A percentile compares a stretch with the other conserved stretches of the same genome.
These are phyloP conservation scores for Palythoa heliodiscus DNA, from an alignment of 92 coral and sea anemone genomes.

Conservation along the genomic window DNA sequence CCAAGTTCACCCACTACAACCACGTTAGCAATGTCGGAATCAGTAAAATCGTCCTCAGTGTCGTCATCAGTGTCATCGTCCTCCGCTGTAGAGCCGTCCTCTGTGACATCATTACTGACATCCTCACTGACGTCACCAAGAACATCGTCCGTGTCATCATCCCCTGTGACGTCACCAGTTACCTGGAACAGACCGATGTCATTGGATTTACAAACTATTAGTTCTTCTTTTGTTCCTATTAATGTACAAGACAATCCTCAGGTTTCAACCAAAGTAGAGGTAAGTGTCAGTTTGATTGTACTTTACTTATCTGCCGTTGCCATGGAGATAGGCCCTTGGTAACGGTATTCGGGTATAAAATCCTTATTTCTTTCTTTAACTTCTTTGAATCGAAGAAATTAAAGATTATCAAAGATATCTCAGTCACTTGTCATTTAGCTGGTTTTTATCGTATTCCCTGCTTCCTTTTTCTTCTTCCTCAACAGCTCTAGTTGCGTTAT, in stretches of 20 bases:
- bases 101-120: neutral
- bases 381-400: no score
- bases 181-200: conserved; percentile 34
- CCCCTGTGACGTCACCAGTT: conserved; percentile 39
- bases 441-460: no score
- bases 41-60: neutral
- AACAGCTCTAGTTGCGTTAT: no score
- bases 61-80: conserved; percentile 11
- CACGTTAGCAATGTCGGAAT: neutral
- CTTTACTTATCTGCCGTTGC: no score
- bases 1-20: conserved; percentile 22
- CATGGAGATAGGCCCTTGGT: no score
- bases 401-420: no score
- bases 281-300: neutral
- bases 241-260: conserved; percentile 1
- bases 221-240: conserved; percentile 6
- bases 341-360: no score
- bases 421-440: no score
- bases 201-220: conserved; percentile 12
- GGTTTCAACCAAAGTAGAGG: conserved; percentile 5
- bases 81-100: neutral
- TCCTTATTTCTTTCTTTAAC: no score
- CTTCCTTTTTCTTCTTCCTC: no score
- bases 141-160: conserved; percentile 16
- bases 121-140: neutral